Conservation (phyloP, 64 coral and sea anemone genomes). For the Montipora sp. region DNA sequence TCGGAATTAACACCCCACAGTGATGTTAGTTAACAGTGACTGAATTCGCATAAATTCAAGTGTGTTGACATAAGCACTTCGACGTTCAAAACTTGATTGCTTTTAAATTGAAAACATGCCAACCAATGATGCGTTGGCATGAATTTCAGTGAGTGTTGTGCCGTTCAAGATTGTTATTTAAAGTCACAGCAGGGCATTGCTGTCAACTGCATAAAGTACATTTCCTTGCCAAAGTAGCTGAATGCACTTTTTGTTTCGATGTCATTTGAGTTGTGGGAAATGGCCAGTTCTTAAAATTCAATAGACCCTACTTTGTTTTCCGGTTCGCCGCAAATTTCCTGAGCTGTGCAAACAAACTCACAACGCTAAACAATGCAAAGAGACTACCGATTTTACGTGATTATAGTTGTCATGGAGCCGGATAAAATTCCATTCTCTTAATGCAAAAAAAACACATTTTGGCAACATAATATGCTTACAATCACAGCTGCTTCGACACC, state of each 20-base stretch:
- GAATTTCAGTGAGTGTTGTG: not conserved
- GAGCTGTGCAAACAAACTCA: conserved; percentile 8
- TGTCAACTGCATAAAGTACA: not conserved
- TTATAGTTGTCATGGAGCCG: not conserved
- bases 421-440: conserved; percentile 37
- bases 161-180: not conserved
- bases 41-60: conserved; percentile 8
- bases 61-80: conserved; percentile 21
- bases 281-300: conserved; percentile 1
- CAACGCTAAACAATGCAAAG: conserved; percentile 4
- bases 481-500: not conserved
- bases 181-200: not conserved
- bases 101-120: conserved; percentile 37
- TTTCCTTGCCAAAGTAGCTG: not conserved
- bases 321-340: conserved; percentile 2
- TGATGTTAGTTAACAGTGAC: not conserved
- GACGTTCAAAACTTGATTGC: not conserved
- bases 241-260: not conserved
- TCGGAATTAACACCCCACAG: not conserved
- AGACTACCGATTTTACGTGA: conserved; percentile 16
- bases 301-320: conserved; percentile 10
- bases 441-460: conserved; percentile 20
- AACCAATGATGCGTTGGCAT: not conserved
- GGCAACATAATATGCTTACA: conserved; percentile 6
- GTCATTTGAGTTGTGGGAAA: not conserved